Conservation (phyloP, 2,113 vertebrate species). For the Aspidoscelis tigris region DNA sequence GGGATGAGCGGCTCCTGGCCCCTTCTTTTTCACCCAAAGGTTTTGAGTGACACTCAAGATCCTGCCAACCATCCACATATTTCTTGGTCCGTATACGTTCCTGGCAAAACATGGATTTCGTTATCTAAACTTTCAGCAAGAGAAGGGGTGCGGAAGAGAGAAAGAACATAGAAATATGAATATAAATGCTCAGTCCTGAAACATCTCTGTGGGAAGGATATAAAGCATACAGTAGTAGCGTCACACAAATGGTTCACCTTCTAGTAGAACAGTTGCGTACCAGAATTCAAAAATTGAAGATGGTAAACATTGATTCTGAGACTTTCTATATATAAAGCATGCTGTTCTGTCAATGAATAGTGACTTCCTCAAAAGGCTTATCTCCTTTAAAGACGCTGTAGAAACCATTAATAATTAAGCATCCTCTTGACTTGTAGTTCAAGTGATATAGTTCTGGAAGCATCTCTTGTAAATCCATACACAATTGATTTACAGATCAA, state of each 20-base stretch:
- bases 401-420: conserved; percentile 13
- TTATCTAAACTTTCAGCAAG: too few relatives aligned
- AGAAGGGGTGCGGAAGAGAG: too few relatives aligned
- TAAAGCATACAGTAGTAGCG: too few relatives aligned
- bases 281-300: neutral
- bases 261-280: neutral
- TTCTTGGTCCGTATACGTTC: too few relatives aligned
- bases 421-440: conserved; percentile 18
- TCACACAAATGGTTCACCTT: neutral
- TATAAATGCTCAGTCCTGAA: too few relatives aligned
- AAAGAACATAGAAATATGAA: too few relatives aligned
- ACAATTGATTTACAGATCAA: conserved; percentile 17
- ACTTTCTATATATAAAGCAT: neutral
- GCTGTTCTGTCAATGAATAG: neutral
- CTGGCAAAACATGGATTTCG: too few relatives aligned
- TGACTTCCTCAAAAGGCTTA: neutral
- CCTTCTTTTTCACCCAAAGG: too few relatives aligned
- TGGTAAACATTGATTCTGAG: neutral
- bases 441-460: neutral
- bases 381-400: neutral
- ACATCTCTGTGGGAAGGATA: too few relatives aligned
- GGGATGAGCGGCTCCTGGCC: too few relatives aligned
- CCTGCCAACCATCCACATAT: too few relatives aligned
- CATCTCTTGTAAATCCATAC: conserved; percentile 4
- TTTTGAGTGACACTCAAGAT: too few relatives aligned